Evolutionary conservation across 2,113 vertebrate genomes (phyloP).

Genomic region (Emydocephalus ijimae): DNA sequence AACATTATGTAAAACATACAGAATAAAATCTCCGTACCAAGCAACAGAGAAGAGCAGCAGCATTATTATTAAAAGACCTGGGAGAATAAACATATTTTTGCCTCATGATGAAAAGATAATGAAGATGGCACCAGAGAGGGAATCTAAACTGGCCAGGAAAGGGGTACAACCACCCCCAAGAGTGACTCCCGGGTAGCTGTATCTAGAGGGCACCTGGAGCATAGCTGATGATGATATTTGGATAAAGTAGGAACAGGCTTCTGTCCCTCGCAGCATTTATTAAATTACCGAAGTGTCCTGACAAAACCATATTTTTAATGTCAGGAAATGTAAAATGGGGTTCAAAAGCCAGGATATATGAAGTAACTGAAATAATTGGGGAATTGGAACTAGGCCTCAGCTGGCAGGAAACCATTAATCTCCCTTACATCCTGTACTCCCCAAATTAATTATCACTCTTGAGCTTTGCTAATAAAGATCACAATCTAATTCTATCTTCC

Average conservation of each 20-base stretch:
- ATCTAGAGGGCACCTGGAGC: neutral
- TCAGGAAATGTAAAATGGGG: neutral
- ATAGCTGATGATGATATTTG: neutral
- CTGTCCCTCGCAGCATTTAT: neutral
- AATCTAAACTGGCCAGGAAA: neutral
- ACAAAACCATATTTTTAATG: neutral
- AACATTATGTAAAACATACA: neutral
- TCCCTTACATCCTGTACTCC: neutral
- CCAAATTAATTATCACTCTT: neutral
- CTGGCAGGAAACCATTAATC: neutral
- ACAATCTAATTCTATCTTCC: neutral
- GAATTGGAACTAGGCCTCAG: neutral
- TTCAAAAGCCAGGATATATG: neutral
- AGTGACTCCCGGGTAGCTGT: neutral
- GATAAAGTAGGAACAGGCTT: neutral
- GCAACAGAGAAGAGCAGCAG: neutral
- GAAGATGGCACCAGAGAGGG: neutral
- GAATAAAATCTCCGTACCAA: neutral
- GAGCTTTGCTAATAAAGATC: neutral
- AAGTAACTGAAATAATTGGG: neutral
- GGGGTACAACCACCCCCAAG: neutral
- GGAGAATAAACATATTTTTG: neutral
- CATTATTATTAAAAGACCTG: neutral
- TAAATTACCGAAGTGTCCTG: neutral
- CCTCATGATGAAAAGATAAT: neutral